phyloP scores from a whole-genome alignment of 2,888 invertebrate species.

The Nomada lathburiana region DNA sequence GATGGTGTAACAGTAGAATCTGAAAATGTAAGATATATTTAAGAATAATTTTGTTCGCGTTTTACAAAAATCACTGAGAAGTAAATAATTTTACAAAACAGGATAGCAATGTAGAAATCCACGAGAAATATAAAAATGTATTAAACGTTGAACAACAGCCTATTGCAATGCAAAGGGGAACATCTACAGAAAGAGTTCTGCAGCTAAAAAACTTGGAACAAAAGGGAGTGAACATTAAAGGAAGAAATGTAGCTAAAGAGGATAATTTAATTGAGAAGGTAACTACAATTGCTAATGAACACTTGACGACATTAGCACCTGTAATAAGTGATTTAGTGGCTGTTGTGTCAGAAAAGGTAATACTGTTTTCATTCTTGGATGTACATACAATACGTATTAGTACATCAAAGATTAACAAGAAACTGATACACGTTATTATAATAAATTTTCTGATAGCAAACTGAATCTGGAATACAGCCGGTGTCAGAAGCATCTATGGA shows the following conservation, averaged over 20 bases:
- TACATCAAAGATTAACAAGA: neutral
- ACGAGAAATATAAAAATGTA: slow-evolving; percentile 39
- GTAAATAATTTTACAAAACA: slow-evolving; percentile 41
- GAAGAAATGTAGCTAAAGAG: slow-evolving; percentile 39
- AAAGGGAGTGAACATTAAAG: slow-evolving; percentile 38
- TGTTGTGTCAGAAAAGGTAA: slow-evolving; percentile 74
- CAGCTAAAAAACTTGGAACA: slow-evolving; percentile 22
- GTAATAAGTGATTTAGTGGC: slow-evolving; percentile 78
- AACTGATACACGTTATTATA: neutral
- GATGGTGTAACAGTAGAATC: slow-evolving; percentile 77
- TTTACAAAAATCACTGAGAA: slow-evolving; percentile 18
- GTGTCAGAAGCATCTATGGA: slow-evolving; percentile 67
- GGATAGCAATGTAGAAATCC: slow-evolving; percentile 69
- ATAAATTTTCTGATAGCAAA: slow-evolving; percentile 54
- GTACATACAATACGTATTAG: neutral
- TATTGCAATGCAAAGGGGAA: slow-evolving; percentile 9
- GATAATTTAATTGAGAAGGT: slow-evolving; percentile 59
- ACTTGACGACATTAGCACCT: slow-evolving; percentile 76
- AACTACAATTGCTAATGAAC: slow-evolving; percentile 62
- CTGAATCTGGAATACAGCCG: slow-evolving; percentile 57
- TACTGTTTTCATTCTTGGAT: neutral
- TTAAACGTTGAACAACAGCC: slow-evolving; percentile 35
- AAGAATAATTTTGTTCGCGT: slow-evolving; percentile 9
- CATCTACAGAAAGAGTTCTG: slow-evolving; percentile 9
- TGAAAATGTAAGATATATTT: slow-evolving; percentile 66